Base-by-base conservation (phyloP, 2,888 invertebrate genomes). In the Tubulanus polymorphus region DNA sequence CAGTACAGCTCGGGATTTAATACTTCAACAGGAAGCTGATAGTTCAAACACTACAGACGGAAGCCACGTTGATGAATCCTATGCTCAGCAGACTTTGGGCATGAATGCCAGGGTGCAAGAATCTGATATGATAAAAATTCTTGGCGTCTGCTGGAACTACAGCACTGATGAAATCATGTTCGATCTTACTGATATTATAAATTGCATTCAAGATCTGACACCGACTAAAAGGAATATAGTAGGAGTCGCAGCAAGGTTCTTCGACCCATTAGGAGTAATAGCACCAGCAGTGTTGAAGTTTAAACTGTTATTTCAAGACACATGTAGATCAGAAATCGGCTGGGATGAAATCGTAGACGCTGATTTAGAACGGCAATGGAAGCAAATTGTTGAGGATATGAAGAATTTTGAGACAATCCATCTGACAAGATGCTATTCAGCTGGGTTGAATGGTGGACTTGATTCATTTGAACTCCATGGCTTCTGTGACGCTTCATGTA, bases 401-500 rank as follows among this genome's bases (percentile, higher is more conserved):
- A 32, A n/a, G 35, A n/a, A 32, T 32, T 32, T n/a, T n/a, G 35
- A 32, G 35, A n/a, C n/a, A n/a, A 12, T 32, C 10, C 35, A 32
- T 32, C 10, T 12, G 10, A 32, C 10, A 10, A 10, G n/a, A n/a
- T 32, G 10, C 35, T n/a, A 12, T 32, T 10, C n/a, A 10, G 10
- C n/a, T 10, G 35, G 10, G 10, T 32, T 32, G 35, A 12, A 32
- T 32, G 10, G 35, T 12, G 35, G 35, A 32, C 35, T 32, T 32
- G 5, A n/a, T 37, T 23, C 10, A 10, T 6, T 25, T 51, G 37
- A 57, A 29, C 20, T 56, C 2, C 56, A 60, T 52, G 61, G 54
- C 26, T 69, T 66, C 46, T 58, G 55, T 25, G 66, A 70, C 49
- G 65, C 68, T 2, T 64, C 64, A 23, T 48, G 53, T 35, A 51